Percentiles rank a stretch among this genome's conserved stretches.
Evolutionary conservation across 92 coral and sea anemone species (phyloP).

Genomic region (Porites evermanni): DNA sequence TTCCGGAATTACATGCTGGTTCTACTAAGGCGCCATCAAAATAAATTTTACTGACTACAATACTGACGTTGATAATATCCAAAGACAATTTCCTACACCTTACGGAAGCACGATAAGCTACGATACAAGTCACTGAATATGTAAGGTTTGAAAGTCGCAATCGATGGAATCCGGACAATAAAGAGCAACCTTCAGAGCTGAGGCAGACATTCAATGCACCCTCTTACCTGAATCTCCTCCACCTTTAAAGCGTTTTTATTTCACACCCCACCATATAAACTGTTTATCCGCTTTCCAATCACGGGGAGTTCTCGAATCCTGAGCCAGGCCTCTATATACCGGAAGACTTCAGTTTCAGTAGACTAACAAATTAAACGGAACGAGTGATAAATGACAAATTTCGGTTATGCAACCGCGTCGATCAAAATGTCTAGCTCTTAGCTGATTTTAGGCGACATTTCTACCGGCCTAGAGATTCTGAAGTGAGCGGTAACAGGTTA

Average conservation of each 20-base stretch:
- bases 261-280: constrained; percentile 7
- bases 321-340: not conserved
- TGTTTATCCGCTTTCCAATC: not conserved
- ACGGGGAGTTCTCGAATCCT: not conserved
- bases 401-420: no score
- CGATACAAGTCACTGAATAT: no score
- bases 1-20: not conserved
- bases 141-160: constrained; percentile 12
- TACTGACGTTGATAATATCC: no score
- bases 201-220: not conserved
- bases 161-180: not conserved
- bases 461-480: constrained; percentile 1
- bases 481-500: constrained; percentile 33
- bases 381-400: no score
- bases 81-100: no score
- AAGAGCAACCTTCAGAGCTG: no score
- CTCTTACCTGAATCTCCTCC: constrained; percentile 37
- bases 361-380: not conserved
- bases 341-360: not conserved
- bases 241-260: constrained; percentile 24
- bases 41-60: no score
- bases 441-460: not conserved
- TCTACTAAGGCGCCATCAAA: no score
- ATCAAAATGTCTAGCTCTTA: not conserved
- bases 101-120: no score